Evolutionary conservation across 2,888 invertebrate genomes (phyloP).

Genomic region (Acrobasis consociella): DNA sequence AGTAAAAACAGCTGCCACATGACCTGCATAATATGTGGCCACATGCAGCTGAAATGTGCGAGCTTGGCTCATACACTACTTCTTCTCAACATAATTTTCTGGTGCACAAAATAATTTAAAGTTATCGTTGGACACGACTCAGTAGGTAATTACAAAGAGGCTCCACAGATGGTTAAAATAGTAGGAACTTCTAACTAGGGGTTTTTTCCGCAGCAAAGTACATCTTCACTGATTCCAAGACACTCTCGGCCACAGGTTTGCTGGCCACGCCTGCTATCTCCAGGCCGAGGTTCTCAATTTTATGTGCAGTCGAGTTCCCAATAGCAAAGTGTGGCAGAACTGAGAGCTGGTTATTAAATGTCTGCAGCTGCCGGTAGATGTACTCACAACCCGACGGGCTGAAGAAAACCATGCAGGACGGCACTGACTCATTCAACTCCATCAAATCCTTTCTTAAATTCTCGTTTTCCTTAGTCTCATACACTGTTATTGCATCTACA

Average conservation of each 20-base stretch:
- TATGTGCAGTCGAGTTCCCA: conserved; percentile 73
- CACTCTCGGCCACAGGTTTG: conserved; percentile 56
- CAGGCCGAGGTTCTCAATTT: conserved; percentile 70
- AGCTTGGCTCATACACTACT: too few species aligned
- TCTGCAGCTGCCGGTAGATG: conserved; percentile 67
- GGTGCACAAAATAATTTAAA: too few species aligned
- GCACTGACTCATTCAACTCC: conserved; percentile 49
- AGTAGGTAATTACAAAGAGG: background rate
- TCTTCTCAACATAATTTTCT: too few species aligned
- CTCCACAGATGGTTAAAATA: background rate
- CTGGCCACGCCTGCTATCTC: conserved; percentile 69
- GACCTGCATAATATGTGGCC: too few species aligned
- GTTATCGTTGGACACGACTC: too few species aligned
- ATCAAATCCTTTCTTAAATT: conserved; percentile 57
- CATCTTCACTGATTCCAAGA: conserved; percentile 54
- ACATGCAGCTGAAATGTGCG: too few species aligned
- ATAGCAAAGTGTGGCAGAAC: conserved; percentile 71
- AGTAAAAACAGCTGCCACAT: too few species aligned
- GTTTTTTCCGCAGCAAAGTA: conserved; percentile 51
- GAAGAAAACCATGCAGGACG: conserved; percentile 70
- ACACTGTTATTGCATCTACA: conserved; percentile 63
- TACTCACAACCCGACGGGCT: conserved; percentile 76
- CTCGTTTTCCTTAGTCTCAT: conserved; percentile 70
- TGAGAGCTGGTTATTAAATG: conserved; percentile 61
- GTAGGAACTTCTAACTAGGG: conserved; percentile 33